phyloP scores from a whole-genome alignment of 2,113 vertebrate genomes.

The Microcebus griseorufus region DNA sequence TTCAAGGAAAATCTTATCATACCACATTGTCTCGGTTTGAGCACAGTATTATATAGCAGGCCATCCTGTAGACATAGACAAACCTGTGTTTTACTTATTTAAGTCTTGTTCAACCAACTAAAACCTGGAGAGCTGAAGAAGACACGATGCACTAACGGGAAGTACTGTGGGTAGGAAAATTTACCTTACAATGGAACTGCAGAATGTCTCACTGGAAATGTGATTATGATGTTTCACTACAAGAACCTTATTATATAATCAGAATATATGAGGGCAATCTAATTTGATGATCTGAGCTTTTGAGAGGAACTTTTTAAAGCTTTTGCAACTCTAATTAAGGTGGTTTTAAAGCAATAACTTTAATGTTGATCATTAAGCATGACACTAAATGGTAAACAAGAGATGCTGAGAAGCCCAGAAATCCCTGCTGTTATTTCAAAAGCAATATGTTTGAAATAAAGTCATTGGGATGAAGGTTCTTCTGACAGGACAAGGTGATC shows the following conservation, averaged over 20 bases:
- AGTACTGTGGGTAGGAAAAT: neutral
- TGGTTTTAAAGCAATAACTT: constrained; percentile 67
- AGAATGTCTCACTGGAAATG: constrained; percentile 6
- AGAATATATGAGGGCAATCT: constrained; percentile 22
- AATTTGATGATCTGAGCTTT: constrained; percentile 52
- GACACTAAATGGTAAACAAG: constrained; percentile 53
- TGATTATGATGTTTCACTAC: constrained; percentile 23
- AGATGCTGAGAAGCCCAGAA: constrained; percentile 18
- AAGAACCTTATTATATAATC: constrained; percentile 29
- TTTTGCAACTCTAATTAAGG: constrained; percentile 60
- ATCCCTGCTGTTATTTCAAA: constrained; percentile 45
- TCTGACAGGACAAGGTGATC: constrained; percentile 9
- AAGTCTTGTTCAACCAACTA: neutral
- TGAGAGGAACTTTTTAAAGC: constrained; percentile 58
- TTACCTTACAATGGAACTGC: neutral
- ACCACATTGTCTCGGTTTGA: neutral
- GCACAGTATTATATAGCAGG: neutral
- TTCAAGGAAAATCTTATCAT: neutral
- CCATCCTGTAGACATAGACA: fast-evolving
- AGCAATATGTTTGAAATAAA: constrained; percentile 58
- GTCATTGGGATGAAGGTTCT: neutral
- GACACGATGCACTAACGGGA: neutral
- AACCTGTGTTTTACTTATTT: neutral
- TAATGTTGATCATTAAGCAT: constrained; percentile 64
- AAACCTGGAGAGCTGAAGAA: neutral